phyloP scores from a whole-genome alignment of 2,797 vertebrate genomes.

The Onychomys arenicola region DNA sequence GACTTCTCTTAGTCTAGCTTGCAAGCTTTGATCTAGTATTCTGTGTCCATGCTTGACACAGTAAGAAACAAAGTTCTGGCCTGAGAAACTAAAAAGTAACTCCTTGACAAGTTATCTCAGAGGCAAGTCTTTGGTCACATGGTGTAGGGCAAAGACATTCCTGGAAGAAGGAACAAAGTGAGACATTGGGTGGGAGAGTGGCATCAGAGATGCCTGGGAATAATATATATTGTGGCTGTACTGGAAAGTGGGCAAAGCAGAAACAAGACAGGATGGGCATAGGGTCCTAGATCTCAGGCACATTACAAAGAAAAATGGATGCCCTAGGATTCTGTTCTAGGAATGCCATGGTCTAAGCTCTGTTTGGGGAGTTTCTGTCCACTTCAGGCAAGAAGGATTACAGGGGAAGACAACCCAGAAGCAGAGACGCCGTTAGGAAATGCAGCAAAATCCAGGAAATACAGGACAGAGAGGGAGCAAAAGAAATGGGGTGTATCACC shows the following conservation, averaged over 20 bases:
- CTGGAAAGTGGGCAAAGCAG: too few species aligned
- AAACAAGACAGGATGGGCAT: not conserved
- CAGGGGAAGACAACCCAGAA: not conserved
- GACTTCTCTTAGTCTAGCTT: not conserved
- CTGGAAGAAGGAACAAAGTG: not conserved
- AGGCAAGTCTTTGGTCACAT: not conserved
- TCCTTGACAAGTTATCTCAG: not conserved
- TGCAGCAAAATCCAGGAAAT: not conserved
- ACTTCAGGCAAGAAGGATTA: not conserved
- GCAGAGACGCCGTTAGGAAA: not conserved
- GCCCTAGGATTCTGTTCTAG: not conserved
- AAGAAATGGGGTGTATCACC: not conserved
- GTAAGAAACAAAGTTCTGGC: not conserved
- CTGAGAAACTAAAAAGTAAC: not conserved
- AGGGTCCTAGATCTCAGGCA: not conserved
- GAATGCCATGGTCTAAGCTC: not conserved
- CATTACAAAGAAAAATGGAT: not conserved
- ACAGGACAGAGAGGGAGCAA: not conserved
- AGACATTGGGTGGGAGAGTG: not conserved
- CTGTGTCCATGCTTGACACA: not conserved
- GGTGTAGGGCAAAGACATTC: not conserved
- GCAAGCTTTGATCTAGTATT: not conserved
- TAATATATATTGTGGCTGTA: too few species aligned
- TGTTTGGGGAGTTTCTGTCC: too few species aligned
- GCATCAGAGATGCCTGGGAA: not conserved